phyloP scores from a whole-genome alignment of 2,113 vertebrate species.

The Pygathrix nemaeus region DNA sequence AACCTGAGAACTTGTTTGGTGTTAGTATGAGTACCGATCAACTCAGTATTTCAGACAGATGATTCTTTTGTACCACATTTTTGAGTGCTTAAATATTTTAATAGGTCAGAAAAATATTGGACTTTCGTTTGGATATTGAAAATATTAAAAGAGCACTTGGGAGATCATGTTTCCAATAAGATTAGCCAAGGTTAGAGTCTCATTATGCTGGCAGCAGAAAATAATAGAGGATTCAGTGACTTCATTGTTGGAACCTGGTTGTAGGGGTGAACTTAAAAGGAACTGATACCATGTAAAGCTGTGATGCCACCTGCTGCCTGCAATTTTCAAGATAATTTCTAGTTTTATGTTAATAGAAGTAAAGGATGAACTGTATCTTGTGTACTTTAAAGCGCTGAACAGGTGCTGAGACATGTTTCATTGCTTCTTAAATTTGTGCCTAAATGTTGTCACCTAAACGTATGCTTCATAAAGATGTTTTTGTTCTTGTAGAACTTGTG shows the following conservation, averaged over 20 bases:
- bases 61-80: not conserved
- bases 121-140: slow-evolving; percentile 25
- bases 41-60: not conserved
- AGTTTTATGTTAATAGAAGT: not conserved
- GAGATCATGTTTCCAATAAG: not conserved
- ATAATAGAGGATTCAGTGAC: not conserved
- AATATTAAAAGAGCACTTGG: not conserved
- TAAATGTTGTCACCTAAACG: not conserved
- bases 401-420: not conserved
- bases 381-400: not conserved
- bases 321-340: not conserved
- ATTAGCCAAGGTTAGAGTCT: not conserved
- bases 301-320: not conserved
- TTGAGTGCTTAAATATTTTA: not conserved
- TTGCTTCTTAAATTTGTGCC: not conserved
- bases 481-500: not conserved
- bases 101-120: not conserved
- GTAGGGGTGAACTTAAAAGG: not conserved
- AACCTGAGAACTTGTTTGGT: not conserved
- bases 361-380: not conserved
- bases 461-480: not conserved
- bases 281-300: not conserved
- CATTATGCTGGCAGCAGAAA: not conserved
- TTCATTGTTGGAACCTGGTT: not conserved
- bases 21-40: not conserved